Conservation (phyloP, 2,113 vertebrate genomes). For the Cacatua alba region DNA sequence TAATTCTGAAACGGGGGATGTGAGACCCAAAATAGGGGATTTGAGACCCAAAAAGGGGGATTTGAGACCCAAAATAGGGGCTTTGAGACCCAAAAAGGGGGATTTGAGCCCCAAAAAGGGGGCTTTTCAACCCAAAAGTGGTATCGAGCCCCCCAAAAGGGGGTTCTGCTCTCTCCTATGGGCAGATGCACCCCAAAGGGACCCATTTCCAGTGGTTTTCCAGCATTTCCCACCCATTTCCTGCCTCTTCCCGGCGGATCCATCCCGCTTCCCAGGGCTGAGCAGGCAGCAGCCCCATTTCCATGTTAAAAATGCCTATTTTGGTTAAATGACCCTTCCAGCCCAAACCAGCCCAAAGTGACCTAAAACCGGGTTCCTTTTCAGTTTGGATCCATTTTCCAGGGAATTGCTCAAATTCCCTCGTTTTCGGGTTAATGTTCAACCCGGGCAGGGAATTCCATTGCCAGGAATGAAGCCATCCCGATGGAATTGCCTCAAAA, state of each 20-base stretch:
- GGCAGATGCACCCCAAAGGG: background rate
- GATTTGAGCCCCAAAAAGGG: no score
- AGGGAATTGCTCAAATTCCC: background rate
- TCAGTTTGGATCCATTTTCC: background rate
- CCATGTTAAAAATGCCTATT: background rate
- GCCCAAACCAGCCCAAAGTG: background rate
- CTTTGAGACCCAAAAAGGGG: no score
- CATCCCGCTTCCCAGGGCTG: background rate
- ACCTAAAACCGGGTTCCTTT: rapidly evolving
- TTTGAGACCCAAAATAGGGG: no score
- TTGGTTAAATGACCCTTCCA: background rate
- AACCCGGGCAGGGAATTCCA: background rate
- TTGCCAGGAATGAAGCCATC: background rate
- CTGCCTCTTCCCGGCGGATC: background rate
- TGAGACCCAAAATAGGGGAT: no score
- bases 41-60: no score
- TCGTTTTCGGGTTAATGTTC: background rate
- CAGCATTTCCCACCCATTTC: background rate
- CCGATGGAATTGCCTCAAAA: background rate
- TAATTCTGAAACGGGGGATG: no score
- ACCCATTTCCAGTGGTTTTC: background rate
- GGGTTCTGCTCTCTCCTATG: background rate
- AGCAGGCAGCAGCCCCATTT: background rate
- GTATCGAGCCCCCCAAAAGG: no score
- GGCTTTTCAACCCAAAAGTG: no score